phyloP scores from a whole-genome alignment of 2,888 invertebrate species.

The Nemoura dubitans region DNA sequence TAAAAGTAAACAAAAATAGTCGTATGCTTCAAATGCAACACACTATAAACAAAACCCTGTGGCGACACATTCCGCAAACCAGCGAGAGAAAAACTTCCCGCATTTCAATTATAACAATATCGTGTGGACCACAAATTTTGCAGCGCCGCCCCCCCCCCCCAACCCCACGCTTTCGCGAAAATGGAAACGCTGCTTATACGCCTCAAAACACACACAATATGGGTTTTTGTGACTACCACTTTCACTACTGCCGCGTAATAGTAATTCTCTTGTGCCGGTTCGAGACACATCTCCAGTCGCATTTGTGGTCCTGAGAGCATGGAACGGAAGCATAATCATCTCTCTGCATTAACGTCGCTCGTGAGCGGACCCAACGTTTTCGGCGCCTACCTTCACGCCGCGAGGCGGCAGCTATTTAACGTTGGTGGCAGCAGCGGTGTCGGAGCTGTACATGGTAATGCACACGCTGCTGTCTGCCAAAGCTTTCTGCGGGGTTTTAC shows the following conservation, averaged over 20 bases:
- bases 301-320: background rate
- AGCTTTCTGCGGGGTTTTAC: background rate
- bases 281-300: background rate
- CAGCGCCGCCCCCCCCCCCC: background rate
- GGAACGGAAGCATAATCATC: background rate
- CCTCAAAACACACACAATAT: background rate
- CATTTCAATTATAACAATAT: background rate
- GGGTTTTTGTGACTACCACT: background rate
- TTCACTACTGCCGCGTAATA: background rate
- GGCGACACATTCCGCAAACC: background rate
- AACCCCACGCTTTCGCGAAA: background rate
- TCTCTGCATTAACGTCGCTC: background rate
- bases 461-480: background rate
- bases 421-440: too few species aligned
- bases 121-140: background rate
- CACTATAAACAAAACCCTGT: background rate
- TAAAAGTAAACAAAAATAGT: background rate
- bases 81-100: background rate
- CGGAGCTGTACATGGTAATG: too few species aligned
- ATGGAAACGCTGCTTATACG: background rate
- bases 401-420: too few species aligned
- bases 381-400: too few species aligned
- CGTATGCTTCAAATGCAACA: background rate
- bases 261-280: background rate
- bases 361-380: too few species aligned